Base-by-base conservation (phyloP, 2,797 vertebrate species). In the Ara ararauna region DNA sequence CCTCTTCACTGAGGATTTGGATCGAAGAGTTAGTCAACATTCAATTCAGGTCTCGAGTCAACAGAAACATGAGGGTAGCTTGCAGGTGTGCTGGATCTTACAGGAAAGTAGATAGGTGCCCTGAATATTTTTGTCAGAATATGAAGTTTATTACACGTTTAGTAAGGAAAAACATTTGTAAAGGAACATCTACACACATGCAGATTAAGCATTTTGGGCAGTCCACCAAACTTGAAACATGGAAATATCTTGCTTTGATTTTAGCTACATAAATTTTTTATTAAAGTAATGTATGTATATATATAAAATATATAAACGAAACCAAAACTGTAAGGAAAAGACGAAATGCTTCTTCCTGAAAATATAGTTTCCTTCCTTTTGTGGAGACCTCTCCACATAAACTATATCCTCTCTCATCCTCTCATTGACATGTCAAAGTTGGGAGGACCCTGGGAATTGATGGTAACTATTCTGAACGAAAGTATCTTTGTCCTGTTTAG, bases 181-280 rank as follows among this genome's bases (percentile, higher is more conserved):
- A 54, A 81, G 13, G 40, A 67, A 67, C 24, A 32, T 32, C 53
- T 56, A 8, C 2, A 1, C 4, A 22, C 18, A 8, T 0, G 1
- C 29, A 27, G 27, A 44, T 13, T 13, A 77, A 50, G 18, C 24
- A 8, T 76, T 81, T 54, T 7, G 34, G 21, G 27, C 32, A 44
- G 42, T 47, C 65, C 36, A 51, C 11, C 11, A 26, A 30, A 51
- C 30, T 16, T 10, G 26, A 60, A 60, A 34, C 14, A 24, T 11
- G 9, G 9, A 53, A 65, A 10, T 16, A 16, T n/a, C 30, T 74
- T 34, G 29, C 10, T 65, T 65, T 30, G 30, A 70, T 65, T 89
- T 87, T 85, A 80, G 10, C 19, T 80, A 53, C 50, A 58, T 70
- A 26, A 62, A 30, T 15, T 73, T 89, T 56, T 24, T 21, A 24